Percentiles rank a stretch among this genome's conserved stretches.
Evolutionary conservation across 1,140 invertebrate species (phyloP).

Genomic region (Euura saliciscinereae): DNA sequence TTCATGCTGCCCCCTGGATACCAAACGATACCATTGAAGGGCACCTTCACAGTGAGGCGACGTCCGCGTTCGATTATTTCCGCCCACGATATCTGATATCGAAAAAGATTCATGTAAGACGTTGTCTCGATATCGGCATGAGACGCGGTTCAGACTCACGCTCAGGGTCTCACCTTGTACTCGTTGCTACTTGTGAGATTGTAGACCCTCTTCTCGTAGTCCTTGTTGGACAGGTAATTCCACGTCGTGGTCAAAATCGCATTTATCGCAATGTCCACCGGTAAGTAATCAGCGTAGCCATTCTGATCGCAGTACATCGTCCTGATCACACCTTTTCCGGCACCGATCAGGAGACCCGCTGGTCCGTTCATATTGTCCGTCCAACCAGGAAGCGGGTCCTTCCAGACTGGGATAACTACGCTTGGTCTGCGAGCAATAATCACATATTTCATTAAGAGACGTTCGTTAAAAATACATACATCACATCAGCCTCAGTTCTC

Average conservation of each 20-base stretch:
- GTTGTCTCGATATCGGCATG: constrained; percentile 40
- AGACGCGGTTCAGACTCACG: constrained; percentile 36
- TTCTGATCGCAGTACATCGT: constrained; percentile 82
- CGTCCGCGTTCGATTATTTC: constrained; percentile 86
- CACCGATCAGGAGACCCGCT: constrained; percentile 76
- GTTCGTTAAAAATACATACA: too few relatives aligned
- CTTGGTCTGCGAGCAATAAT: constrained; percentile 42
- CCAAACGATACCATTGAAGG: constrained; percentile 82
- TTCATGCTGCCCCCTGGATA: constrained; percentile 91
- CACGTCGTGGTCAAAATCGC: constrained; percentile 69
- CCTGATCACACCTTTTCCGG: constrained; percentile 84
- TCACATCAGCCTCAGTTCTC: too few relatives aligned
- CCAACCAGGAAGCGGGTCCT: constrained; percentile 86
- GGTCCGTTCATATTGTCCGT: constrained; percentile 94
- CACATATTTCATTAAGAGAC: too few relatives aligned
- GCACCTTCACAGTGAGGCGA: constrained; percentile 74
- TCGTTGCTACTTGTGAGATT: constrained; percentile 78
- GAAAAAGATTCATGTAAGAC: constrained; percentile 40
- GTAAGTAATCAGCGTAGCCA: constrained; percentile 83
- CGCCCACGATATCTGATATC: constrained; percentile 71
- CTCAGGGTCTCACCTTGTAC: constrained; percentile 69
- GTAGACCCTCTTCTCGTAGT: constrained; percentile 62
- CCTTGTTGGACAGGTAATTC: constrained; percentile 61
- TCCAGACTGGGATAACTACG: constrained; percentile 79
- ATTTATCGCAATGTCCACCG: constrained; percentile 81